Base-by-base conservation (phyloP, 2,888 invertebrate species). In the Venusia cambrica region DNA sequence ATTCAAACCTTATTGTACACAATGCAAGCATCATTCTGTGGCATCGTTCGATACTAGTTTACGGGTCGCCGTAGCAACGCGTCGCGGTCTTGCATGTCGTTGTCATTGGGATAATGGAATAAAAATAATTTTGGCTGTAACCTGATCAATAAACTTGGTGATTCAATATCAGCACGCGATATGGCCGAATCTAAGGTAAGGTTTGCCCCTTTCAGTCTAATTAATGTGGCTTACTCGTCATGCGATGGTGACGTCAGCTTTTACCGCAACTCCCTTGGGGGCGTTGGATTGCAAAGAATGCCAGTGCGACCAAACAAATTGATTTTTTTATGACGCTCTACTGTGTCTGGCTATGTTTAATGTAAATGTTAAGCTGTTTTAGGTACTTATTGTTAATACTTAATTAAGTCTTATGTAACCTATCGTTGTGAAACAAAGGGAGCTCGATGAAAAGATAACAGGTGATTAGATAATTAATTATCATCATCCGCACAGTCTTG, bases 101-200 rank as follows among this genome's bases (percentile, higher is more conserved):
- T 69, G 60, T 62, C 61, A 60, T 64, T 51, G 47, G 60, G 61
- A 73, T 79, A 74, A 81, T 75, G 63, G 70, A 73, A 69, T 74
- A 74, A 75, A n/a, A 81, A 79, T 79, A 75, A 76, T 78, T 81
- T 77, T 48, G 65, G 63, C 57, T 64, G 67, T 73, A 66, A 66
- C 73, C 70, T 67, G 76, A 83, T 83, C 85, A 79, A 83, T 85
- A 83, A 66, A 67, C 59, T 37, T 54, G 54, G 70, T 79, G 75
- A 80, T 81, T 76, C 69, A 67, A 71, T 52, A 57, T 40, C 59
- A 74, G 59, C 83, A 83, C 83, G 81, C 84, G 67, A 85, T 68
- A 83, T 84, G 83, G 62, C 73, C 25, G 78, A 74, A 46, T 55
- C 71, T 54, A 76, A 80, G 85, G 85, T 85, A 81, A 64, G 62